Evolutionary conservation across 2,113 vertebrate genomes (phyloP).

Genomic region (Panthera tigris): DNA sequence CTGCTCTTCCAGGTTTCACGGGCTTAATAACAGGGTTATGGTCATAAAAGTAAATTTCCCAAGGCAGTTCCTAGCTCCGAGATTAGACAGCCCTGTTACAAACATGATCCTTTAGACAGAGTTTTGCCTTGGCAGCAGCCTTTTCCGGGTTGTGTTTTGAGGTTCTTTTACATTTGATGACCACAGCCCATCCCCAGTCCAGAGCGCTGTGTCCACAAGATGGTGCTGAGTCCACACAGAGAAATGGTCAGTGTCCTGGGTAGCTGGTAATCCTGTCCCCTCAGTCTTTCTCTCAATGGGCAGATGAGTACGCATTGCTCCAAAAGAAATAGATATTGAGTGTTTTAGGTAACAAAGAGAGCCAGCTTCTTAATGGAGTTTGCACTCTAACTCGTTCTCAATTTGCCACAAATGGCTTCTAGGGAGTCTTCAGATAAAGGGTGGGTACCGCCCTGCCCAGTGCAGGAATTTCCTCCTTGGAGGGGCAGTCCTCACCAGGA

Average conservation of each 20-base stretch:
- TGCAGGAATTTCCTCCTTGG: not conserved
- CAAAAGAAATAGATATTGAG: not conserved
- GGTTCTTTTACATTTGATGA: not conserved
- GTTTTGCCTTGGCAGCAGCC: not conserved
- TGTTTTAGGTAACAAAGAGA: not conserved
- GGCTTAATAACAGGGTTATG: not conserved
- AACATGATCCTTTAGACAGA: not conserved
- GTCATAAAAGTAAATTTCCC: not conserved
- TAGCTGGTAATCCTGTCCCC: not conserved
- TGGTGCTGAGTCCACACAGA: constrained; percentile 60
- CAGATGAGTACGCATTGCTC: not conserved
- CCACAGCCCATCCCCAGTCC: not conserved
- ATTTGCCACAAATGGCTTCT: not conserved
- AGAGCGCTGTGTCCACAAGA: constrained; percentile 57
- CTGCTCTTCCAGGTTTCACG: not conserved
- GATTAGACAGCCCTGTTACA: not conserved
- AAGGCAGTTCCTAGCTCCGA: not conserved
- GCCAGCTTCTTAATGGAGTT: not conserved
- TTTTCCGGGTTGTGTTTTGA: not conserved
- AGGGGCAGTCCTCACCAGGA: not conserved
- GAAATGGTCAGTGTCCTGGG: not conserved
- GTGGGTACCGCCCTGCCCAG: not conserved
- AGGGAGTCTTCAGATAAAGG: not conserved
- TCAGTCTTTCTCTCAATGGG: not conserved
- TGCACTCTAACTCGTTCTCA: not conserved